Conservation (phyloP, 2,797 vertebrate genomes). For the Hydrocynus forskahlii region DNA sequence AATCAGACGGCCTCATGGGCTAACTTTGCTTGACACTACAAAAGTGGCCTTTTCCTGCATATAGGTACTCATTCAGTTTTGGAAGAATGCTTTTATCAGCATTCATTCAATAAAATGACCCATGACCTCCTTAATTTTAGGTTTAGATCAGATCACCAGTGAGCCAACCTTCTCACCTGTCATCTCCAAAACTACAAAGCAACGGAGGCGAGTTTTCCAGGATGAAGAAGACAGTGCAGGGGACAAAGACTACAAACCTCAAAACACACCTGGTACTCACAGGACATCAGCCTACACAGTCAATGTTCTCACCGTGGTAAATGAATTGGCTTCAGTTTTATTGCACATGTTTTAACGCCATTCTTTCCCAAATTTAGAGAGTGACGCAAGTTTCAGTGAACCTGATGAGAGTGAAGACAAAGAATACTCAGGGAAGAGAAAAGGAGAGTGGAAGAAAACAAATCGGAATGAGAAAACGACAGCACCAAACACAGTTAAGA, state of each 20-base stretch:
- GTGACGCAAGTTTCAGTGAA: slow-evolving; percentile 79
- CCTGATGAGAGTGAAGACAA: slow-evolving; percentile 78
- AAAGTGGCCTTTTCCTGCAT: no score
- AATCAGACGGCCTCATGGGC: no score
- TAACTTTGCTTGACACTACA: no score
- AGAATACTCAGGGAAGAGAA: slow-evolving; percentile 78
- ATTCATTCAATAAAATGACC: not conserved
- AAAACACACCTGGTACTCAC: slow-evolving; percentile 65
- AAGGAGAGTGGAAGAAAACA: slow-evolving; percentile 68
- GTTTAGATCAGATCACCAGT: slow-evolving; percentile 77
- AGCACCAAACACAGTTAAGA: slow-evolving; percentile 61
- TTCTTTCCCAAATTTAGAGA: slow-evolving; percentile 68
- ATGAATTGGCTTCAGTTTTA: not conserved
- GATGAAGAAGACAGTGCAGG: slow-evolving; percentile 55
- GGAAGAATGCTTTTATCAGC: not conserved
- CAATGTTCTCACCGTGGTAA: not conserved
- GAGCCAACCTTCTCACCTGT: slow-evolving; percentile 49
- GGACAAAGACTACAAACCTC: slow-evolving; percentile 74
- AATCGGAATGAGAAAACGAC: slow-evolving; percentile 71
- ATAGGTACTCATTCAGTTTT: no score
- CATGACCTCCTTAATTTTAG: slow-evolving; percentile 61
- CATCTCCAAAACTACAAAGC: slow-evolving; percentile 47
- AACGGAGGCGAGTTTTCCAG: slow-evolving; percentile 57
- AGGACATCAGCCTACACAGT: not conserved
- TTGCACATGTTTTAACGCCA: not conserved